Conservation (phyloP, 2,888 invertebrate genomes). For the Lycaena phlaeas region DNA sequence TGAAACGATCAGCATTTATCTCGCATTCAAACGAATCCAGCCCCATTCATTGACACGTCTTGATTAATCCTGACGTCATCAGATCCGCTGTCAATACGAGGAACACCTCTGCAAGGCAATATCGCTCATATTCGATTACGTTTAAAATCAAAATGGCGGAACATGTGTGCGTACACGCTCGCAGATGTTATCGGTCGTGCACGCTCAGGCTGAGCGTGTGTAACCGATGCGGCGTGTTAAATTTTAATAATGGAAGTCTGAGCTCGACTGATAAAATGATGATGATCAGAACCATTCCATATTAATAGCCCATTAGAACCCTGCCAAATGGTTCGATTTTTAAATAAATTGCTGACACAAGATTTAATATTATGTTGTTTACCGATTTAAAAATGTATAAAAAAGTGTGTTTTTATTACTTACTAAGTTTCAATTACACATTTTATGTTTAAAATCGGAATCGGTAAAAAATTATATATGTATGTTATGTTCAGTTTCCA, state of each 20-base stretch:
- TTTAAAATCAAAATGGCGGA: too few relatives aligned
- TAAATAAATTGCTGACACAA: too few relatives aligned
- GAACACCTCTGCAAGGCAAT: neutral
- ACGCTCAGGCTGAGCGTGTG: slow-evolving; percentile 18
- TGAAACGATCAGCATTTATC: slow-evolving; percentile 4
- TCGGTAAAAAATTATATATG: too few relatives aligned
- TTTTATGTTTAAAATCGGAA: too few relatives aligned
- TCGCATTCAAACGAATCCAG: slow-evolving; percentile 15
- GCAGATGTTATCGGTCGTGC: slow-evolving; percentile 15
- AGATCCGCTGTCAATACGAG: slow-evolving; percentile 9
- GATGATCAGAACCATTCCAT: slow-evolving; percentile 4
- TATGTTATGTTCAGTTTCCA: too few relatives aligned
- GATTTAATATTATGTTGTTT: too few relatives aligned
- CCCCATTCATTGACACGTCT: slow-evolving; percentile 21
- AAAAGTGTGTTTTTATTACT: too few relatives aligned
- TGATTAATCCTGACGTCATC: slow-evolving; percentile 24
- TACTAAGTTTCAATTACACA: too few relatives aligned
- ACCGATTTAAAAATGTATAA: too few relatives aligned
- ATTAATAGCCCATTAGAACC: too few relatives aligned
- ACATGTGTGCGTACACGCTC: slow-evolving; percentile 8
- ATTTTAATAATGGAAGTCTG: slow-evolving; percentile 18
- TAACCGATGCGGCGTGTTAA: slow-evolving; percentile 19
- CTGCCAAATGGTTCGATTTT: too few relatives aligned
- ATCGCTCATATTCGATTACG: slow-evolving; percentile 5
- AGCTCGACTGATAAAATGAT: neutral